phyloP scores from a whole-genome alignment of 2,113 vertebrate species.

The Thunnus maccoyii region DNA sequence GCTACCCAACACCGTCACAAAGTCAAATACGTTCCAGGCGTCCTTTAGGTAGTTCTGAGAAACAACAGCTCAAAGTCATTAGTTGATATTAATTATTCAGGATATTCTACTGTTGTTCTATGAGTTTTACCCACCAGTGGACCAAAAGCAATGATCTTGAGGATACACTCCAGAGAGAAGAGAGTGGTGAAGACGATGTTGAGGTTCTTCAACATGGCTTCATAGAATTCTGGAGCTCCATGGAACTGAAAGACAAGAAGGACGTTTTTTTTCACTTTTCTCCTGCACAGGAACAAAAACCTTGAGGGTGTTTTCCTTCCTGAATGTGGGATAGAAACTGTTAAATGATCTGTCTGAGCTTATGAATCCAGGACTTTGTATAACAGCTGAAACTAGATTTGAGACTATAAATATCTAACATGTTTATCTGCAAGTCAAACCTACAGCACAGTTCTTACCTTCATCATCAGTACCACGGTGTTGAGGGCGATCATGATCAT shows the following conservation, averaged over 20 bases:
- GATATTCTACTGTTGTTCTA: not conserved
- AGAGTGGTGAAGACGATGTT: constrained; percentile 97
- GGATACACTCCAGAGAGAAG: constrained; percentile 95
- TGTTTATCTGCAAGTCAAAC: no score
- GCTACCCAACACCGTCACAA: constrained; percentile 98
- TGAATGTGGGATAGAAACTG: no score
- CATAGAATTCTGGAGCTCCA: constrained; percentile 91
- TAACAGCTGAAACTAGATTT: no score
- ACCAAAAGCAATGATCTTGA: constrained; percentile 97
- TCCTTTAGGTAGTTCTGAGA: constrained; percentile 95
- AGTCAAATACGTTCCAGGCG: constrained; percentile 98
- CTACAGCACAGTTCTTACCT: constrained; percentile 81
- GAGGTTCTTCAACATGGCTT: constrained; percentile 94
- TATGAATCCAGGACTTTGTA: no score
- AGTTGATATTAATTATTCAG: not conserved
- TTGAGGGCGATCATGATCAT: constrained; percentile 99
- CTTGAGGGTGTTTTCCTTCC: no score
- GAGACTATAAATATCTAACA: no score
- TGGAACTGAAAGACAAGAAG: constrained; percentile 87
- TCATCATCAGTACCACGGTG: constrained; percentile 99
- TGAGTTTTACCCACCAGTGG: constrained; percentile 87
- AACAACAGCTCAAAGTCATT: not conserved
- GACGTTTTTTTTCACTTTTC: no score
- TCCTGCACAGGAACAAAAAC: not conserved
- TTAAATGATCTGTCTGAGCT: no score